Evolutionary conservation across 2,888 invertebrate species (phyloP), one percentile per base, ranked within the genome.

Genomic region (Xanthostigma xanthostigma): DNA sequence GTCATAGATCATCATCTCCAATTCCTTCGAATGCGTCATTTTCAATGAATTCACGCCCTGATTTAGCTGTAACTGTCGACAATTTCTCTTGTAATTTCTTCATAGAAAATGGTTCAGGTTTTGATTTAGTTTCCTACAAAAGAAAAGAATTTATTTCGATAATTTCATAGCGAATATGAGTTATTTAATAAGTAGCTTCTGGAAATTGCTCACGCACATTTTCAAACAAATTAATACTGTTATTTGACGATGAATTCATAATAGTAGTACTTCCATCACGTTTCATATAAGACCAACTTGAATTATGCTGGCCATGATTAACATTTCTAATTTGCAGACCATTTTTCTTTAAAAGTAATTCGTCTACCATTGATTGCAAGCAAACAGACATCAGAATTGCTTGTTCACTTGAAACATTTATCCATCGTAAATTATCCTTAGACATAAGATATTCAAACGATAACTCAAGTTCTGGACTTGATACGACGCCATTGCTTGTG

Each of bases 321-420:
- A 67, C 67, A 59, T 64, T 59, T 56, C 57, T 66, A 17, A 72
- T 74, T 10, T 72, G 73, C 2, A 70, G 64, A 27, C 79, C 81
- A 60, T 74, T 76, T 60, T 80, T 83, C 64, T 84, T 84, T 44
- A 83, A 71, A 65, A 87, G 72, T 56, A 97, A 70, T 66, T 97
- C 96, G 62, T 95, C 92, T 1, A 97, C 96, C 78, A 97, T 91
- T 8, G 89, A 85, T 74, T 95, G 89, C 49, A 98, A 73, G 63
- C 93, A 93, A 49, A 94, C 86, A 35, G 95, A 95, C 76, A 98
- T 91, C 53, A 97, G 76, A 64, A 96, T 94, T 1, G 95, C 91
- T 69, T 91, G 88, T 54, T 89, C 84, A 56, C 92, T 94, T 48
- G 80, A 76, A 56, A 97, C 78, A 17, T 91, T 92, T 53, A 97